Evolutionary conservation across 1,140 invertebrate genomes (phyloP).

Genomic region (Cydia fagiglandana): DNA sequence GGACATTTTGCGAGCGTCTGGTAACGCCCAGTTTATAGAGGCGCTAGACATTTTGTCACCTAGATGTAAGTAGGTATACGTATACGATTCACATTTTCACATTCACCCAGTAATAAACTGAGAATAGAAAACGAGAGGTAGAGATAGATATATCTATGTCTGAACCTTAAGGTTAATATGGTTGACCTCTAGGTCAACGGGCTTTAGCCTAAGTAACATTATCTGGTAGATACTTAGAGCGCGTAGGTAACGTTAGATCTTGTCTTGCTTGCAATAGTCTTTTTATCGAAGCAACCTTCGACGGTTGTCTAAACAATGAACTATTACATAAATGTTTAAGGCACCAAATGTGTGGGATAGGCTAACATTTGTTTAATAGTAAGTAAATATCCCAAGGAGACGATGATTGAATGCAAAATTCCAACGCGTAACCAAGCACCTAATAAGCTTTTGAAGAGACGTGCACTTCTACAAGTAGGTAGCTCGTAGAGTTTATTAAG

Average conservation of each 20-base stretch:
- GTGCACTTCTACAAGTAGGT: background rate
- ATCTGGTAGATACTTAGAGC: background rate
- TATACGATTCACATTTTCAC: background rate
- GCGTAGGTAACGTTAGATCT: background rate
- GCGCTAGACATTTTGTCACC: background rate
- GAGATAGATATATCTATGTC: background rate
- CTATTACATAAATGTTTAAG: background rate
- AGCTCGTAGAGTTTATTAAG: background rate
- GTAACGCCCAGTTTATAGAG: constrained; percentile 2
- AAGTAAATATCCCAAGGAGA: constrained; percentile 22
- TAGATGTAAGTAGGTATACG: background rate
- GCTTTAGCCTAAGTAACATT: background rate
- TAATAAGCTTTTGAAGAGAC: background rate
- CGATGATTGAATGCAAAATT: constrained; percentile 23
- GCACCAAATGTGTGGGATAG: constrained; percentile 11
- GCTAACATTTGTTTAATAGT: background rate
- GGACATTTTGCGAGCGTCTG: constrained; percentile 1
- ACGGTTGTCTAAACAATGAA: background rate
- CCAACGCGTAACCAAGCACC: background rate
- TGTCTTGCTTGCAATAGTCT: background rate
- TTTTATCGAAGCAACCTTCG: background rate
- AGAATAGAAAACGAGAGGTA: background rate
- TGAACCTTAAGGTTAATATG: background rate
- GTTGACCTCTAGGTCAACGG: background rate
- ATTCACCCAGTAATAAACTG: background rate